Evolutionary conservation across 2,888 invertebrate genomes (phyloP).

Genomic region (Darwinula stevensoni): DNA sequence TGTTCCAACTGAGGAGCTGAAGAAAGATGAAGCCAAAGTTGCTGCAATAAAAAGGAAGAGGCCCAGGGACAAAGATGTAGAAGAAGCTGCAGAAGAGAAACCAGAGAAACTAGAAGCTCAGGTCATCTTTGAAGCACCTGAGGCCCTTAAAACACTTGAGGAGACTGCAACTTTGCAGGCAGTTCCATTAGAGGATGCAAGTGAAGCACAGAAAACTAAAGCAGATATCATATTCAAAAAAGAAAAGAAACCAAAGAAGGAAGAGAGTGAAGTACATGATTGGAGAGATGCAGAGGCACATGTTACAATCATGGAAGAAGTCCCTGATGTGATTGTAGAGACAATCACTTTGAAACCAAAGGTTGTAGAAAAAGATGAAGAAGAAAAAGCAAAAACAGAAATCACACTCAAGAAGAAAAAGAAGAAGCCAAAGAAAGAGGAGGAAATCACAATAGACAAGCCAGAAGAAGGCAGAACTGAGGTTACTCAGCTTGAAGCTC

Average conservation of each 20-base stretch:
- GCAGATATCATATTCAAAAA: too few relatives aligned
- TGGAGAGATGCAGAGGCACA: too few relatives aligned
- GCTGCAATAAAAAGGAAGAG: too few relatives aligned
- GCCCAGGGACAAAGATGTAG: too few relatives aligned
- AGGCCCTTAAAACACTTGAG: conserved; percentile 17
- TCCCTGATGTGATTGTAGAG: too few relatives aligned
- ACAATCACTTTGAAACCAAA: too few relatives aligned
- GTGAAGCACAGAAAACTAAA: too few relatives aligned
- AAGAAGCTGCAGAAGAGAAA: conserved; percentile 17
- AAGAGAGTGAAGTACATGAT: too few relatives aligned
- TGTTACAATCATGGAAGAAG: too few relatives aligned
- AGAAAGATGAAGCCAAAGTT: conserved; percentile 5
- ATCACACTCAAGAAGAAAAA: conserved; percentile 17
- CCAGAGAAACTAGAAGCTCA: conserved; percentile 23
- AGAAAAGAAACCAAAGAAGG: too few relatives aligned
- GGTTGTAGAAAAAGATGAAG: conserved; percentile 4
- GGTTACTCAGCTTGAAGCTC: not conserved
- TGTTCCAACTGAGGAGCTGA: conserved; percentile 5
- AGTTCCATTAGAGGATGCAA: too few relatives aligned
- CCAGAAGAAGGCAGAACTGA: not conserved
- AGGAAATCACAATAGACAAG: conserved; percentile 14
- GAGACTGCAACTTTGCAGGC: too few relatives aligned
- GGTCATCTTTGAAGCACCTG: conserved; percentile 13
- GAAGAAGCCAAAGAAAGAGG: conserved; percentile 9
- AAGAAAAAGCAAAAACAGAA: conserved; percentile 17